These are phyloP conservation scores for Gastrophysa polygoni DNA, from an alignment of 2,888 invertebrate species.

Conservation along the genomic window DNA sequence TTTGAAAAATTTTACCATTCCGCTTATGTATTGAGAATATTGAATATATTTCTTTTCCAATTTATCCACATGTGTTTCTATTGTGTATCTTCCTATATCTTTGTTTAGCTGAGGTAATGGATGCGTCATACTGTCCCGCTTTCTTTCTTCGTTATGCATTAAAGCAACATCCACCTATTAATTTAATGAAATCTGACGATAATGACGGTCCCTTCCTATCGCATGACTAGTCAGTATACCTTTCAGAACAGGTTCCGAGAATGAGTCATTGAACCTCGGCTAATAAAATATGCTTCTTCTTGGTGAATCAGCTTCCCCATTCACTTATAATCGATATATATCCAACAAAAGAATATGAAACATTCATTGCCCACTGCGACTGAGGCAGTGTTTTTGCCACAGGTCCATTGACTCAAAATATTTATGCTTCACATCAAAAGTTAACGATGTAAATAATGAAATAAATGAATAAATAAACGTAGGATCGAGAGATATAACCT, in stretches of 20 bases:
- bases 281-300: background rate
- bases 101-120: background rate
- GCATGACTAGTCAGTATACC: background rate
- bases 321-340: slow-evolving; percentile 9
- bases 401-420: slow-evolving; percentile 11
- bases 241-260: background rate
- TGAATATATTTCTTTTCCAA: too few relatives aligned
- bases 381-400: slow-evolving; percentile 5
- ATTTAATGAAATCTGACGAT: background rate
- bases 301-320: slow-evolving; percentile 11
- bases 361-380: slow-evolving; percentile 12
- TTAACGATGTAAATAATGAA: slow-evolving; percentile 24
- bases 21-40: too few relatives aligned
- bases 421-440: slow-evolving; percentile 20
- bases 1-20: too few relatives aligned
- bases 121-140: background rate
- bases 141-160: background rate
- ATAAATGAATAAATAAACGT: slow-evolving; percentile 23
- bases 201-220: background rate
- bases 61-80: too few relatives aligned
- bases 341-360: slow-evolving; percentile 10
- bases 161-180: background rate
- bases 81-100: too few relatives aligned
- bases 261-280: background rate
- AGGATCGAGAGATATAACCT: slow-evolving; percentile 20